Percentiles rank a stretch among this genome's conserved stretches.
These are phyloP conservation scores for Machimus rusticus DNA, from an alignment of 2,888 invertebrate species.

Conservation along the genomic window DNA sequence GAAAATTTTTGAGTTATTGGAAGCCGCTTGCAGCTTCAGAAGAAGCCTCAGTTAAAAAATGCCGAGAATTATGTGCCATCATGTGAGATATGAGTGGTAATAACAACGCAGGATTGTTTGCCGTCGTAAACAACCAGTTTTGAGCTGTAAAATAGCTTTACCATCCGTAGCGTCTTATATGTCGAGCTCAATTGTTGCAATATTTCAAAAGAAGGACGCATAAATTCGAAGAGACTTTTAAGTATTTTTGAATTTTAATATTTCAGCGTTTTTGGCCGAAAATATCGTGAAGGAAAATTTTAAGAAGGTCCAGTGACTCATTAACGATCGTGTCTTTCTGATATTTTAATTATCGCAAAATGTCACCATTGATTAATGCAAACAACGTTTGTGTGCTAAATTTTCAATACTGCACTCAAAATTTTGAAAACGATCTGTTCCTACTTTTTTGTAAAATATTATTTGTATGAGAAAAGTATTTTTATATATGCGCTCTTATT, in stretches of 20 bases:
- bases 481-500: background rate
- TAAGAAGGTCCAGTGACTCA: background rate
- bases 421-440: background rate
- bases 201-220: background rate
- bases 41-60: background rate
- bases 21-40: constrained; percentile 19
- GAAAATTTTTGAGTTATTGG: constrained; percentile 39
- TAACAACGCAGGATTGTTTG: constrained; percentile 8
- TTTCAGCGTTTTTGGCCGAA: background rate
- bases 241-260: background rate
- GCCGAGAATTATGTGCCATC: background rate
- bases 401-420: background rate
- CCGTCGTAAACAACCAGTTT: constrained; percentile 4
- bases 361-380: background rate
- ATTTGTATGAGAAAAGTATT: too few relatives aligned
- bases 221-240: background rate
- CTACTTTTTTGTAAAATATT: too few relatives aligned
- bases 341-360: background rate
- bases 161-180: background rate
- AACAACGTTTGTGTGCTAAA: background rate
- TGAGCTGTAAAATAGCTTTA: constrained; percentile 23
- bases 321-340: background rate
- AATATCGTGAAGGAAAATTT: background rate
- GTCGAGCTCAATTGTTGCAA: background rate
- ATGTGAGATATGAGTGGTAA: background rate